Evolutionary conservation across 1,140 invertebrate genomes (phyloP).

Genomic region (Zelostemma sp.): DNA sequence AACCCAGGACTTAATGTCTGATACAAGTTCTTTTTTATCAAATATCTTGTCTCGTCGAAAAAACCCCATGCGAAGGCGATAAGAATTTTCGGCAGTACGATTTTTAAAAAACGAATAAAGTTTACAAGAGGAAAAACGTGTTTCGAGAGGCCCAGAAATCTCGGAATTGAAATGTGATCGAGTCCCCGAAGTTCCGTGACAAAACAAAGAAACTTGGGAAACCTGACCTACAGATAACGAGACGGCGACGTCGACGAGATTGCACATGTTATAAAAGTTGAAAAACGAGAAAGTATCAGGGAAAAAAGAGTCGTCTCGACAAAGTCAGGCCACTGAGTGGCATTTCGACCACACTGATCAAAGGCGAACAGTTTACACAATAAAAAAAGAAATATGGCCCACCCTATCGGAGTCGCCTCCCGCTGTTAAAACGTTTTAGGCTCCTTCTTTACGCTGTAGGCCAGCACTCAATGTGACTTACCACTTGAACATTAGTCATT

Average conservation of each 20-base stretch:
- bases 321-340: neutral
- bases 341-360: constrained; percentile 32
- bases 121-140: too few species aligned
- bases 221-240: neutral
- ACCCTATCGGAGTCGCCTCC: constrained; percentile 37
- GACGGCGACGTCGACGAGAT: neutral
- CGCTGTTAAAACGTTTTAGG: constrained; percentile 56
- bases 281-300: neutral
- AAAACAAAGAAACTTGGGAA: neutral
- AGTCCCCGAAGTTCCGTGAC: neutral
- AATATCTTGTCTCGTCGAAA: neutral
- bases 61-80: too few species aligned
- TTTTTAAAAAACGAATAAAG: too few species aligned
- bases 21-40: too few species aligned
- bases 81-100: too few species aligned
- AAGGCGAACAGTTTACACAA: constrained; percentile 50
- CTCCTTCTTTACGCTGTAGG: constrained; percentile 33
- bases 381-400: constrained; percentile 31
- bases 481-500: constrained; percentile 40
- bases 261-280: neutral
- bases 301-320: constrained; percentile 1
- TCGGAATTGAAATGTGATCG: neutral
- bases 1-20: too few species aligned
- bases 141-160: too few species aligned
- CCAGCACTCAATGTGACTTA: constrained; percentile 21